These are phyloP conservation scores for Dicyrtoma fusca DNA, from an alignment of 2,888 invertebrate genomes.

Conservation along the genomic window DNA sequence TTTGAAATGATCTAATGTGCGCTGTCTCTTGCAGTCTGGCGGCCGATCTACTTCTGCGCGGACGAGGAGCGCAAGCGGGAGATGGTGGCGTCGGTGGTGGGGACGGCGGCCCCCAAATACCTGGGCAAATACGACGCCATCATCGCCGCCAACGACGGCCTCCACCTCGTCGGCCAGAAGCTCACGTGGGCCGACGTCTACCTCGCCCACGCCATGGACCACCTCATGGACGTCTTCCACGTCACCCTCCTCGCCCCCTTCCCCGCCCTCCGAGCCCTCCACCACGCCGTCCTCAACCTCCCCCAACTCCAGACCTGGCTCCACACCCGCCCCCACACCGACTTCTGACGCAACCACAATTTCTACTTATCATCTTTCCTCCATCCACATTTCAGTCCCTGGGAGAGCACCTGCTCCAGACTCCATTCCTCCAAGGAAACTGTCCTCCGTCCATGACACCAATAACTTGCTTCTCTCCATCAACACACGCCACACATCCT, in stretches of 20 bases:
- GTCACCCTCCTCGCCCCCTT: constrained; percentile 1
- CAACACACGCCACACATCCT: no score
- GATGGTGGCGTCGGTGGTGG: not conserved
- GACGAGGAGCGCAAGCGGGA: constrained; percentile 5
- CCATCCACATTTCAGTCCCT: no score
- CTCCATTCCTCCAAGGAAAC: no score
- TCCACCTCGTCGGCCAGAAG: constrained; percentile 17
- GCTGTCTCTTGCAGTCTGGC: constrained; percentile 19
- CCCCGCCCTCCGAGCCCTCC: constrained; percentile 17
- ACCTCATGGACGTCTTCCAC: not conserved
- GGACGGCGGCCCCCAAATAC: not conserved
- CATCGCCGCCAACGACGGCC: constrained; percentile 22
- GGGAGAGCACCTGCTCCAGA: no score
- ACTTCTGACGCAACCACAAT: not conserved
- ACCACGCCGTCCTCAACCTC: constrained; percentile 9
- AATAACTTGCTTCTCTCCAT: no score
- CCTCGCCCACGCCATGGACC: constrained; percentile 10
- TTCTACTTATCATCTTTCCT: no score
- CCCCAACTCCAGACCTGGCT: constrained; percentile 22
- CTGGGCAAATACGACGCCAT: constrained; percentile 14
- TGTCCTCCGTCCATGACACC: no score
- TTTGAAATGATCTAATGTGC: not conserved
- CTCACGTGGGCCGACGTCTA: constrained; percentile 36
- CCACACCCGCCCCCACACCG: constrained; percentile 11
- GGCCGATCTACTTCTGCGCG: constrained; percentile 1